Base-by-base conservation (phyloP, 92 coral and sea anemone species). In the Isaurus tuberculatus region DNA sequence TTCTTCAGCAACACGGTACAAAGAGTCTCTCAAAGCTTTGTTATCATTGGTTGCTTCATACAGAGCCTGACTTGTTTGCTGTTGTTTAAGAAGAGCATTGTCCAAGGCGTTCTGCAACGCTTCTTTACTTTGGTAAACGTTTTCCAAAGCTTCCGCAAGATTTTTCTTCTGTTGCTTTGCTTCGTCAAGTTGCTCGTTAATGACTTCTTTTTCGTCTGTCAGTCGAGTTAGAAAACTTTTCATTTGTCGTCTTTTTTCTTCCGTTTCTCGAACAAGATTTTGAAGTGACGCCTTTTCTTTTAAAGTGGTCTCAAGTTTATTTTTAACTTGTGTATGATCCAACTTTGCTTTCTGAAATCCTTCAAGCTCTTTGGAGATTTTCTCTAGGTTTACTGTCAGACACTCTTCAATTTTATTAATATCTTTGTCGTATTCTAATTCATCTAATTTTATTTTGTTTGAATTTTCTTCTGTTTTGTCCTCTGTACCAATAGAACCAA, bases 111-210 rank as follows among this genome's bases (percentile, higher is more conserved):
- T 86, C 68, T 94, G 98, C 19, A 94, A 80, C 25, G 90, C 89
- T 80, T 94, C 98, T 65, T 94, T 94, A 81, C 93, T 89, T 87
- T 89, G 98, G 48, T 94, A 94, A 40, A 94, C 95, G 84, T 94
- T 92, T 78, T 94, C 98, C 71, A 94, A 70, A 44, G 98, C 98
- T 75, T 94, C 98, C 34, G 95, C 98, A 33, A 94, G 85, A 53
- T 89, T 94, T 63, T 40, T 75, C 87, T 94, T 94, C 53, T 94
- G 98, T 37, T 94, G 98, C 72, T 79, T 89, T 46, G 81, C 86
- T 15, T 94, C 98, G 58, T 94, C 98, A 51, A 94, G 83, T 57
- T 94, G 95, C 37, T 91, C 95, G 25, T 88, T 81, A 43, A 94
- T 57, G 28, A 70, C 86, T 33, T 94, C 98, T 73, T 94, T 94